These are phyloP conservation scores for Torymus auratus DNA, from an alignment of 2,888 invertebrate genomes.

Conservation along the genomic window DNA sequence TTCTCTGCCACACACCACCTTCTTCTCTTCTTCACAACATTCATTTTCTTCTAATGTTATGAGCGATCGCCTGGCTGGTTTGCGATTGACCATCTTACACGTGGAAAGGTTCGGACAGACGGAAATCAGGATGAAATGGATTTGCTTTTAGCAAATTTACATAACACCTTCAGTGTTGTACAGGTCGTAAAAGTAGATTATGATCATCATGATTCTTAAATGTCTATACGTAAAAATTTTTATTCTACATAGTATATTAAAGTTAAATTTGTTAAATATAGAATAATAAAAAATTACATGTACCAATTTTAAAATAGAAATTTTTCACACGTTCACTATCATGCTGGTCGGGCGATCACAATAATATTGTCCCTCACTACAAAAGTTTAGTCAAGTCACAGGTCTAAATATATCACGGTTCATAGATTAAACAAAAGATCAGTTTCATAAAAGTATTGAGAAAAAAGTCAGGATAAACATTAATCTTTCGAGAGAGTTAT, in stretches of 20 bases:
- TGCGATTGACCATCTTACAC: background rate
- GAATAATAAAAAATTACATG: background rate
- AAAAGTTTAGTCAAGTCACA: conserved; percentile 30
- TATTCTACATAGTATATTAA: no score
- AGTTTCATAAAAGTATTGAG: conserved; percentile 15
- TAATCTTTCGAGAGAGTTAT: conserved; percentile 8
- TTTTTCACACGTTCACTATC: background rate
- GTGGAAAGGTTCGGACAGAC: no score
- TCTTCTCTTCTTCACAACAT: conserved; percentile 35
- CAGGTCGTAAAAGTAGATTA: no score
- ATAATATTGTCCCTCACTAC: conserved; percentile 39
- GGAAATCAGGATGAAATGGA: no score
- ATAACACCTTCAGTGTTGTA: no score
- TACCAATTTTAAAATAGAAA: background rate
- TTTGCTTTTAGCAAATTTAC: no score
- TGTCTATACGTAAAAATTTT: no score
- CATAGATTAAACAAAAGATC: conserved; percentile 13
- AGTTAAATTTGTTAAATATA: background rate
- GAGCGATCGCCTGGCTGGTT: conserved; percentile 29
- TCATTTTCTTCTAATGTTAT: conserved; percentile 33
- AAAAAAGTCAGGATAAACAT: conserved; percentile 14
- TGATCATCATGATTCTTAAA: no score
- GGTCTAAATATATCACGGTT: conserved; percentile 36
- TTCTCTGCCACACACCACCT: conserved; percentile 37
- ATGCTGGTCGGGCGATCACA: conserved; percentile 40